Conservation (phyloP, 2,113 vertebrate genomes). For the Pitta sordida region DNA sequence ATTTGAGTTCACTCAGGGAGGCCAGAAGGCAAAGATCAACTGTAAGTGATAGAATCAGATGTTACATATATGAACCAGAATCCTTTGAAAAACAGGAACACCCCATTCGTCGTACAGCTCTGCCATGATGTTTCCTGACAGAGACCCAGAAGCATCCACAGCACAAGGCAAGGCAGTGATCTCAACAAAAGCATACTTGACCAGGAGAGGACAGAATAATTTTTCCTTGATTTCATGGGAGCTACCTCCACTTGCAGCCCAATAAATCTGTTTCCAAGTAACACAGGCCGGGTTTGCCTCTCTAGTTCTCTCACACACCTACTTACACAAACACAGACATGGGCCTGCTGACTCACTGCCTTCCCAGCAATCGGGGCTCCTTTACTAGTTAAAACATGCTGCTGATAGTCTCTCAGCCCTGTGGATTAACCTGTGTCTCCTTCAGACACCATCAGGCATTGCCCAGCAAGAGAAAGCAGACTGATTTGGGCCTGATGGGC, state of each 20-base stretch:
- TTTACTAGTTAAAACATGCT: conserved; percentile 46
- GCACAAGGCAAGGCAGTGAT: background rate
- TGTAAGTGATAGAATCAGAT: conserved; percentile 4
- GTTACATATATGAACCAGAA: background rate
- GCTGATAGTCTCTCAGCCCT: conserved; percentile 11
- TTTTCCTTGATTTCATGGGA: background rate
- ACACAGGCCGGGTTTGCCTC: background rate
- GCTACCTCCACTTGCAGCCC: background rate
- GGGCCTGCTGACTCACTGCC: conserved; percentile 34
- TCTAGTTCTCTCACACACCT: background rate
- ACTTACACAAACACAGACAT: background rate
- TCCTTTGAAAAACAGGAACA: background rate
- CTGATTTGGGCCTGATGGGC: conserved; percentile 39
- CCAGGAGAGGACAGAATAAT: background rate
- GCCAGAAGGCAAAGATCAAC: conserved; percentile 21
- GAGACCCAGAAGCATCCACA: background rate
- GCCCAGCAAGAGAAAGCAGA: background rate
- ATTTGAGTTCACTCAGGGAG: background rate
- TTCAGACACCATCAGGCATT: conserved; percentile 9
- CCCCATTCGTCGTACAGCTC: background rate
- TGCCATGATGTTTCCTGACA: background rate
- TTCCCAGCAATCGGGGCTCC: conserved; percentile 35
- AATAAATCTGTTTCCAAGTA: background rate
- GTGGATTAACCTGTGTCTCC: conserved; percentile 65
- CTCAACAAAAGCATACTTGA: background rate